phyloP scores from a whole-genome alignment of 2,888 invertebrate genomes.

The Yponomeuta cagnagella region DNA sequence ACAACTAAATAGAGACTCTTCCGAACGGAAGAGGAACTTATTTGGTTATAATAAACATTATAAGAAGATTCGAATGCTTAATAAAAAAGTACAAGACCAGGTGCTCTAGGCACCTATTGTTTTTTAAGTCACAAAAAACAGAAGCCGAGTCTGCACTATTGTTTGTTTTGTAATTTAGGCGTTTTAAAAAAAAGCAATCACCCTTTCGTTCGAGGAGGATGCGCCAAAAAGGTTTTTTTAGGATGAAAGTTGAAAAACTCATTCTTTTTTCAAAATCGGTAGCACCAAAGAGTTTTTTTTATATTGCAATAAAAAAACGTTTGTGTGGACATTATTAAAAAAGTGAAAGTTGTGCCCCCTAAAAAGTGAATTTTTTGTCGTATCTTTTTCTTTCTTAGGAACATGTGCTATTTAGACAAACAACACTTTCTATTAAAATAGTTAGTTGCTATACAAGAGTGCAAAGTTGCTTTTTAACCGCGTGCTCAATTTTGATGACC shows the following conservation, averaged over 20 bases:
- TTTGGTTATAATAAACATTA: constrained; percentile 69
- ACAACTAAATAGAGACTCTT: constrained; percentile 33
- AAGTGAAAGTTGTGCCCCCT: constrained; percentile 48
- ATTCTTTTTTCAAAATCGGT: constrained; percentile 40
- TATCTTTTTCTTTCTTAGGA: neutral
- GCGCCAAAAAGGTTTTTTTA: constrained; percentile 11
- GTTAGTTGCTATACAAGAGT: no score
- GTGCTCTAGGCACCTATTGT: constrained; percentile 50
- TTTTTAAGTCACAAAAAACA: constrained; percentile 42
- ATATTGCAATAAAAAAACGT: constrained; percentile 31
- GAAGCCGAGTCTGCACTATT: constrained; percentile 29
- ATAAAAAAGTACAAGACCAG: constrained; percentile 58
- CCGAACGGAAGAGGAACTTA: constrained; percentile 72
- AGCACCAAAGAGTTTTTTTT: constrained; percentile 39
- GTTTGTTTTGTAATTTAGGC: constrained; percentile 57
- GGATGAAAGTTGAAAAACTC: constrained; percentile 27
- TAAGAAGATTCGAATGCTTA: constrained; percentile 39
- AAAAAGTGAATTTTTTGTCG: neutral
- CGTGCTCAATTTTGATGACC: no score
- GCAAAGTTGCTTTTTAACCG: no score
- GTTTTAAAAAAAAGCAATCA: constrained; percentile 33
- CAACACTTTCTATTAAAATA: no score
- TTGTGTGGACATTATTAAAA: constrained; percentile 29
- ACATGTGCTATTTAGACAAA: no score
- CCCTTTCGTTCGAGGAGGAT: constrained; percentile 40